Conservation (phyloP, 2,113 vertebrate genomes). For the Macquaria ambigua region DNA sequence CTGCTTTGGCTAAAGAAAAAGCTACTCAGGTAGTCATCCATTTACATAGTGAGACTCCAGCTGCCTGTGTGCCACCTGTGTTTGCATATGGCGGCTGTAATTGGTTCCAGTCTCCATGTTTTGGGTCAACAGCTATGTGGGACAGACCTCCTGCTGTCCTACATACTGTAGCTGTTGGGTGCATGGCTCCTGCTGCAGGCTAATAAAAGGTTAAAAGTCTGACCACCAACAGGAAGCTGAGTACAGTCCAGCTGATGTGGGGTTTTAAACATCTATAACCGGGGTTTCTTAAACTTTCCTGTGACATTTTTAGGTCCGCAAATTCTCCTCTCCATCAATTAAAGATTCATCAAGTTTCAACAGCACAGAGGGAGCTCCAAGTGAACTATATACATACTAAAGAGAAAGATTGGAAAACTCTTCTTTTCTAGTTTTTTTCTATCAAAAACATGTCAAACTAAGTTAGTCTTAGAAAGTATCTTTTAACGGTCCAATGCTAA, state of each 20-base stretch:
- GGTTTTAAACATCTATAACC: background rate
- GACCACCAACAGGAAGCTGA: conserved; percentile 28
- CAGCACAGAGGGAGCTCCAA: background rate
- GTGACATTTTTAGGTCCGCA: background rate
- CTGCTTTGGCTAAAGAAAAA: conserved; percentile 2
- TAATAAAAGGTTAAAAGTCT: conserved; percentile 32
- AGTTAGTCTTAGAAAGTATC: background rate
- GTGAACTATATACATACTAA: background rate
- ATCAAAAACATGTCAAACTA: background rate
- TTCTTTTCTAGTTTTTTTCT: background rate
- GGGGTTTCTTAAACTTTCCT: background rate
- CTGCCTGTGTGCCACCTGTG: conserved; percentile 45
- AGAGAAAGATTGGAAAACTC: background rate
- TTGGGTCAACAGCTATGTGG: conserved; percentile 75
- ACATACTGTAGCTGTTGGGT: conserved; percentile 50
- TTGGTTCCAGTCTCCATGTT: conserved; percentile 49
- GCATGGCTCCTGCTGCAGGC: conserved; percentile 15
- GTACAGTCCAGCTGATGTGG: background rate
- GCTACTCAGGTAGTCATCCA: background rate
- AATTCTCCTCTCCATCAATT: background rate
- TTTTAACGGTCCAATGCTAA: background rate
- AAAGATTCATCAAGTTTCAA: background rate
- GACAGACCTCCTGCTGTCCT: conserved; percentile 66
- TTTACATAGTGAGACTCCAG: conserved; percentile 6
- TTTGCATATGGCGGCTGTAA: conserved; percentile 55